Evolutionary conservation across 2,888 invertebrate genomes (phyloP).

Genomic region (Phytoseiulus persimilis): DNA sequence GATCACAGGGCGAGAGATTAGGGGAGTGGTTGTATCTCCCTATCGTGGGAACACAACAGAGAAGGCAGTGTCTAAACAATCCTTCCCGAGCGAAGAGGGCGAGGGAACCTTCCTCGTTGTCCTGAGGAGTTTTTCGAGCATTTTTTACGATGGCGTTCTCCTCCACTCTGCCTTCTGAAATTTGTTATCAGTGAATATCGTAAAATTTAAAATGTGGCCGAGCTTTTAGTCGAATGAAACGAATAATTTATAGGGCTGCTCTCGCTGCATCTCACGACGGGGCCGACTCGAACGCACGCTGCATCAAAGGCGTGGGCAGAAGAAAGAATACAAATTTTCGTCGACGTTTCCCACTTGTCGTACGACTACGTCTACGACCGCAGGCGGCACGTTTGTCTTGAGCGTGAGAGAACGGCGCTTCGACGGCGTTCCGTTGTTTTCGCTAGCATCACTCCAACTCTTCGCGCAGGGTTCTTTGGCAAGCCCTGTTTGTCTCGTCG

Average conservation of each 20-base stretch:
- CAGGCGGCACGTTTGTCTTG: neutral
- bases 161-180: neutral
- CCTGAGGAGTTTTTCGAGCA: neutral
- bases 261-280: neutral
- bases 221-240: slow-evolving; percentile 39
- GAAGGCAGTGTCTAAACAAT: too few species aligned
- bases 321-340: neutral
- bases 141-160: neutral
- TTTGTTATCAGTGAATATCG: slow-evolving; percentile 38
- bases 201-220: slow-evolving; percentile 38
- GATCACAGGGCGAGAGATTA: too few species aligned
- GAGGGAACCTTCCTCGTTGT: neutral
- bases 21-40: too few species aligned
- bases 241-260: slow-evolving; percentile 24
- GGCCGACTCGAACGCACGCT: neutral
- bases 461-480: too few species aligned
- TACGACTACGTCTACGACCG: neutral
- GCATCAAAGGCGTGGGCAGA: too few species aligned
- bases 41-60: too few species aligned
- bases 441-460: too few species aligned
- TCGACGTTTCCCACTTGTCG: neutral
- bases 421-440: neutral
- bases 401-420: neutral
- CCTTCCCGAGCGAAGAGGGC: neutral
- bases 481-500: neutral